These are phyloP conservation scores for Diphyllodes magnificus DNA, from an alignment of 2,113 vertebrate genomes.

Conservation along the genomic window DNA sequence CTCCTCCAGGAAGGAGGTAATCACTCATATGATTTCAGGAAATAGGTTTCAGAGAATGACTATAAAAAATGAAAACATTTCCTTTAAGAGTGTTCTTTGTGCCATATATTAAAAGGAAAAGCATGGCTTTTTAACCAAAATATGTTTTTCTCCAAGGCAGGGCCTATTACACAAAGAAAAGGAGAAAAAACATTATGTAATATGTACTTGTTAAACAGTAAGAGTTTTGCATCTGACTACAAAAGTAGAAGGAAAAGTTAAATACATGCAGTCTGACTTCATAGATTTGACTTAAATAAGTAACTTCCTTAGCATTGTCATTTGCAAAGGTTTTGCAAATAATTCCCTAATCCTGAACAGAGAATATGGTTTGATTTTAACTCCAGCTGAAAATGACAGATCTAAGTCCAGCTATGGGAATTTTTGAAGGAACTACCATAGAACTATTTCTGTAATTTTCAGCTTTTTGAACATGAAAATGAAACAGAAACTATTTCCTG, in stretches of 20 bases:
- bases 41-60: background rate
- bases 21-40: background rate
- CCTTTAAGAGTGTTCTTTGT: background rate
- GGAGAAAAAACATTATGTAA: background rate
- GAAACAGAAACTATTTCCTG: background rate
- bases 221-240: background rate
- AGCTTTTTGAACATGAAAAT: background rate
- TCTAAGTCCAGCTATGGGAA: background rate
- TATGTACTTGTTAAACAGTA: background rate
- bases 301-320: background rate
- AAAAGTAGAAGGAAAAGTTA: background rate
- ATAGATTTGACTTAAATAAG: background rate
- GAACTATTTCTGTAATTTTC: background rate
- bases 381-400: background rate
- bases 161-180: background rate
- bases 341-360: background rate
- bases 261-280: background rate
- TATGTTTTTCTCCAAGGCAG: background rate
- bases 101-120: background rate
- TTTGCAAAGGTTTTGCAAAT: background rate
- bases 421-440: background rate
- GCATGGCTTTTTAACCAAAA: background rate
- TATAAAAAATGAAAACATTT: background rate
- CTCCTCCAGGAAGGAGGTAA: background rate
- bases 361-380: background rate